Evolutionary conservation across 23 tunicate species (phyloP).

Genomic region (Halocynthia aurantium): DNA sequence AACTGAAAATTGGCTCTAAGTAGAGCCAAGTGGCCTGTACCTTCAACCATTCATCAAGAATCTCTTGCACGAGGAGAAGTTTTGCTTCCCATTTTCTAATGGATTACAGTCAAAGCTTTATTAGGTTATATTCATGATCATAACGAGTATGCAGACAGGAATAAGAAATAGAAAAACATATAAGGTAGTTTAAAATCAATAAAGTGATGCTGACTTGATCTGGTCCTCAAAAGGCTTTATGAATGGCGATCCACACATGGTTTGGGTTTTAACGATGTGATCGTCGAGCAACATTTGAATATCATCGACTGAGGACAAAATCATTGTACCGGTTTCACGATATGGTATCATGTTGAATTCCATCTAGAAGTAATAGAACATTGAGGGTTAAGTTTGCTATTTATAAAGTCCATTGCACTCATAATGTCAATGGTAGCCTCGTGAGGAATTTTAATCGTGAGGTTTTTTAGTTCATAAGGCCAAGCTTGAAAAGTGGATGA

Average conservation of each 20-base stretch:
- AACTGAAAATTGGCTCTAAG: conserved; percentile 95
- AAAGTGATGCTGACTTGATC: conserved; percentile 52
- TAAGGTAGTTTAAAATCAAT: background rate
- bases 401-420: no score
- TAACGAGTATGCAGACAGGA: background rate
- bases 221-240: conserved; percentile 94
- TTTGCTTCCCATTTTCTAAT: conserved; percentile 76
- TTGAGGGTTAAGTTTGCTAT: no score
- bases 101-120: no score
- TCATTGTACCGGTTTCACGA: conserved; percentile 95
- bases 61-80: conserved; percentile 85
- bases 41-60: conserved; percentile 95
- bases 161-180: background rate
- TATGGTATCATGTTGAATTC: conserved; percentile 97
- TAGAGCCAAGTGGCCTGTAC: conserved; percentile 99
- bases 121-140: background rate
- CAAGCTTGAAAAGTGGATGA: no score
- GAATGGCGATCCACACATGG: conserved; percentile 96
- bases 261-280: conserved; percentile 98
- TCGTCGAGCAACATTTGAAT: conserved; percentile 98
- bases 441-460: no score
- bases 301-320: conserved; percentile 88
- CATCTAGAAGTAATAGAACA: conserved; percentile 26
- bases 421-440: no score
- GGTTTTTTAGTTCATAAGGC: no score